phyloP scores from a whole-genome alignment of 2,888 invertebrate species.

The Ochlodes sylvanus region DNA sequence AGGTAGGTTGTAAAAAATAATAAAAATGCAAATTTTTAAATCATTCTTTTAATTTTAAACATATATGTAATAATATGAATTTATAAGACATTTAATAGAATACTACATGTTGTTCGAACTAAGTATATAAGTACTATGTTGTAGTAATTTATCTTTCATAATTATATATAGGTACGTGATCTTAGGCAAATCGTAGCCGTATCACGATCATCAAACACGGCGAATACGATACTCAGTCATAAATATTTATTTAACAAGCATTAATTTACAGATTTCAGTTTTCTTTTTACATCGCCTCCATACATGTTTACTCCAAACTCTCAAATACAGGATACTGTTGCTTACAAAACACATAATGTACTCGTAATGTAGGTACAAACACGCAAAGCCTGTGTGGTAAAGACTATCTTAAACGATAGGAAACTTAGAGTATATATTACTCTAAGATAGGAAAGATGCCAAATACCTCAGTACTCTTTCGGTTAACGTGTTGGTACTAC shows the following conservation, averaged over 20 bases:
- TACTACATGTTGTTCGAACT: constrained; percentile 47
- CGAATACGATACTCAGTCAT: constrained; percentile 36
- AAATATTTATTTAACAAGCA: constrained; percentile 26
- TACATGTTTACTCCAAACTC: constrained; percentile 11
- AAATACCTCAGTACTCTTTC: no score
- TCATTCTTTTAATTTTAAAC: constrained; percentile 53
- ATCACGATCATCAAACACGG: constrained; percentile 26
- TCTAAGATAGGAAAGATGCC: no score
- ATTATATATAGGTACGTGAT: constrained; percentile 23
- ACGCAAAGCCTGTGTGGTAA: neutral
- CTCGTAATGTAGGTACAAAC: neutral
- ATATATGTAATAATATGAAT: constrained; percentile 48
- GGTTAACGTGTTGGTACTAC: no score
- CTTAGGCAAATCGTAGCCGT: constrained; percentile 26
- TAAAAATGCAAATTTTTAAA: constrained; percentile 4
- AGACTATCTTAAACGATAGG: no score
- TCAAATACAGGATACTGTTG: constrained; percentile 8
- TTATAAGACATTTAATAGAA: constrained; percentile 49
- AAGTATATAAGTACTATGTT: constrained; percentile 40
- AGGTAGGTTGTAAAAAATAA: no score
- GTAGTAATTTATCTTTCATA: constrained; percentile 34
- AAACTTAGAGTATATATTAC: no score
- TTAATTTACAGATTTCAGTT: constrained; percentile 17
- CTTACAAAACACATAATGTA: constrained; percentile 11
- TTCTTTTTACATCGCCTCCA: constrained; percentile 8